Evolutionary conservation across 2,113 vertebrate species (phyloP).

Genomic region (Tragulus kanchil): DNA sequence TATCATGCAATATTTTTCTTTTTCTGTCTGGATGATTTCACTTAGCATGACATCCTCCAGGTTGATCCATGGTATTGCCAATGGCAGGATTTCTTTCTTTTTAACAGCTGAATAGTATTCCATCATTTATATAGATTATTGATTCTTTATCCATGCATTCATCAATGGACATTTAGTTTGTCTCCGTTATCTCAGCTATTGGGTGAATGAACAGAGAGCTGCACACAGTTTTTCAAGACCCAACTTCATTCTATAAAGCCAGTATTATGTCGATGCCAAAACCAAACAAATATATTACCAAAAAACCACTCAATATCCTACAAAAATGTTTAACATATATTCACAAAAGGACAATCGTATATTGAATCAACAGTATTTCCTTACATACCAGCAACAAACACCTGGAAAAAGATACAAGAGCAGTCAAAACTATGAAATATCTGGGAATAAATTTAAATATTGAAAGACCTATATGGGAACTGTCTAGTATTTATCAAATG

Average conservation of each 20-base stretch:
- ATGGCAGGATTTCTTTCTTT: not conserved
- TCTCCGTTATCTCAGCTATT: not conserved
- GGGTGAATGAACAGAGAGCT: not conserved
- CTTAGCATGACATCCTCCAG: not conserved
- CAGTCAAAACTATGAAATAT: not conserved
- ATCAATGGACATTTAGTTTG: not conserved
- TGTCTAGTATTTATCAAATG: not conserved
- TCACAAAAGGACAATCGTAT: too few relatives aligned
- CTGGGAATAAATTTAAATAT: constrained; percentile 12
- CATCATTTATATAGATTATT: not conserved
- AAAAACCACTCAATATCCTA: not conserved
- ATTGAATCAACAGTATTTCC: not conserved
- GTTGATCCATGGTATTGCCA: not conserved
- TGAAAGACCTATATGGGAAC: not conserved
- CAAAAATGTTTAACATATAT: not conserved
- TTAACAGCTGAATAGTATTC: not conserved
- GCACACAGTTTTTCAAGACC: not conserved
- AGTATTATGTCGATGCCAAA: not conserved
- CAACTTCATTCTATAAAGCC: not conserved
- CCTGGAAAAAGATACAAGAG: not conserved
- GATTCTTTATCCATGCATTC: not conserved
- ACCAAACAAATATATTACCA: not conserved
- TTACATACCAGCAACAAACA: not conserved
- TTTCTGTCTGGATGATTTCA: not conserved
- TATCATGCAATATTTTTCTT: not conserved